Conservation (phyloP, 2,888 invertebrate genomes). For the Patella caerulea region DNA sequence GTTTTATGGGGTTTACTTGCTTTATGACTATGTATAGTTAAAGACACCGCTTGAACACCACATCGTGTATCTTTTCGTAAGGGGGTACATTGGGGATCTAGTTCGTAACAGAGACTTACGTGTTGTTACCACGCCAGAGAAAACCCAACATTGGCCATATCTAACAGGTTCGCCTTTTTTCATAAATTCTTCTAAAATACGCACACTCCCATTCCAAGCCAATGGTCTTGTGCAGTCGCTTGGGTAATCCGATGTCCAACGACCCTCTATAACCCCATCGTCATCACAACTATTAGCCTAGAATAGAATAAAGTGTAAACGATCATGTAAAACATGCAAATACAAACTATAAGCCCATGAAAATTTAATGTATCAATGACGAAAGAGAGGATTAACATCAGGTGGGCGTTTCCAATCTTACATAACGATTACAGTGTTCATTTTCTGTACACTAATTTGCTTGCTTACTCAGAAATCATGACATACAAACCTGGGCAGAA, state of each 20-base stretch:
- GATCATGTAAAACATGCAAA: too few species aligned
- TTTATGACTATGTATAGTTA: too few species aligned
- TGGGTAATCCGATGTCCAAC: conserved; percentile 62
- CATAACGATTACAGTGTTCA: too few species aligned
- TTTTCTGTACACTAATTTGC: too few species aligned
- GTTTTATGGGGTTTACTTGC: too few species aligned
- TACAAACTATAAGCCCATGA: too few species aligned
- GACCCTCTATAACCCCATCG: conserved; percentile 60
- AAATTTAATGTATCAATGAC: too few species aligned
- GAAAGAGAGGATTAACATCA: too few species aligned
- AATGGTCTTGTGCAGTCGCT: conserved; percentile 54
- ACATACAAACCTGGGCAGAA: conserved; percentile 82
- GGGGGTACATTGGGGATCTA: background rate
- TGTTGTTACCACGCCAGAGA: conserved; percentile 64
- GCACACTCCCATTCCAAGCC: conserved; percentile 67
- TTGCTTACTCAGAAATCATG: too few species aligned
- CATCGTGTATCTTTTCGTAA: too few species aligned
- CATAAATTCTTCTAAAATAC: conserved; percentile 61
- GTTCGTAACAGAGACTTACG: conserved; percentile 43
- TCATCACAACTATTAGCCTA: conserved; percentile 54
- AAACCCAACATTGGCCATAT: conserved; percentile 70
- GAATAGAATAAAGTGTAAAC: background rate
- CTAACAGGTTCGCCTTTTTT: conserved; percentile 55
- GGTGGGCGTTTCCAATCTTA: too few species aligned
- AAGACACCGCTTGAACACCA: too few species aligned